Evolutionary conservation across 1,140 invertebrate genomes (phyloP).

Genomic region (Heliconius himera): DNA sequence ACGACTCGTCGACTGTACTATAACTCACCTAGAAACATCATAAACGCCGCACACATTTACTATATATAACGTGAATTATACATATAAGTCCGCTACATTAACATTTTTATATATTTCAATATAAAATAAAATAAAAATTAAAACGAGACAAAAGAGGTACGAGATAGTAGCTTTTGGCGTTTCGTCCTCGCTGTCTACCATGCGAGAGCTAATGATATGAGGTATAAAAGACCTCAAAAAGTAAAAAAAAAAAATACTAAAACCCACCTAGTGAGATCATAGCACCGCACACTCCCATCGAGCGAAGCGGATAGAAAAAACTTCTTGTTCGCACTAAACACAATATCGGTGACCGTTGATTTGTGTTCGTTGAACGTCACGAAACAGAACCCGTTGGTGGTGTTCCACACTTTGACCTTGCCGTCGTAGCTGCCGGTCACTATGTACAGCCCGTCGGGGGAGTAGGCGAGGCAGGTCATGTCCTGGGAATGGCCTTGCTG

Average conservation of each 20-base stretch:
- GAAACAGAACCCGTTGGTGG: constrained; percentile 94
- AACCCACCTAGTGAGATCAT: constrained; percentile 90
- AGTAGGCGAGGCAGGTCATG: constrained; percentile 94
- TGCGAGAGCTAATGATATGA: too few relatives aligned
- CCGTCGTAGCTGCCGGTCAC: constrained; percentile 97
- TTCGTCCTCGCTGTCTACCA: too few relatives aligned
- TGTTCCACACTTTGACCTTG: constrained; percentile 98
- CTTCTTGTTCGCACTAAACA: constrained; percentile 95
- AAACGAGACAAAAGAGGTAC: too few relatives aligned
- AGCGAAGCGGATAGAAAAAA: constrained; percentile 95
- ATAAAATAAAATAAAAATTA: too few relatives aligned
- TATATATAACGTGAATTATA: too few relatives aligned
- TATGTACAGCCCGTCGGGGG: constrained; percentile 94
- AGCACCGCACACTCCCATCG: constrained; percentile 97
- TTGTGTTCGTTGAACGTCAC: constrained; percentile 97
- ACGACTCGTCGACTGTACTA: too few relatives aligned
- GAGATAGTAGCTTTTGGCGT: too few relatives aligned
- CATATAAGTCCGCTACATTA: too few relatives aligned
- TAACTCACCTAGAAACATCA: too few relatives aligned
- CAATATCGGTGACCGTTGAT: constrained; percentile 89
- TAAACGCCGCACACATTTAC: too few relatives aligned
- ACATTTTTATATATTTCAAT: too few relatives aligned
- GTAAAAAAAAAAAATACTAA: neutral
- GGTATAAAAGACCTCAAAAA: too few relatives aligned
- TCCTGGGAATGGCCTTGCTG: constrained; percentile 96